A percentile compares a stretch with the other conserved stretches of the same genome.
These are phyloP conservation scores for Harpalus rubripes DNA, from an alignment of 2,888 invertebrate genomes.

Conservation along the genomic window DNA sequence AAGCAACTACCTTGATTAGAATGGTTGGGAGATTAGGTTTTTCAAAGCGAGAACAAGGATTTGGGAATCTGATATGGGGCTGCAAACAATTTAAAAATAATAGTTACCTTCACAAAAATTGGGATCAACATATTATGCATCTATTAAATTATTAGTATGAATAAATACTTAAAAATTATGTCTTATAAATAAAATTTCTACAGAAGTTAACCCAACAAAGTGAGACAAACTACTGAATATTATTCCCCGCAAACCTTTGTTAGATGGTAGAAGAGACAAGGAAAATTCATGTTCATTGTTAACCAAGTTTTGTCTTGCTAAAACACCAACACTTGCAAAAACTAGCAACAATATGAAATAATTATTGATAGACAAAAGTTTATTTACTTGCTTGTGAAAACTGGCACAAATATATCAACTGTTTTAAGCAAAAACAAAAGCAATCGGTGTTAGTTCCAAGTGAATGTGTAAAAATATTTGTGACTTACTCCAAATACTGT, in stretches of 20 bases:
- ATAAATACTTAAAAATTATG: slow-evolving; percentile 8
- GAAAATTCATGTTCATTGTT: slow-evolving; percentile 36
- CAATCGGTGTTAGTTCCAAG: slow-evolving; percentile 10
- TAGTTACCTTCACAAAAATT: slow-evolving; percentile 37
- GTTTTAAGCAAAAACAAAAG: slow-evolving; percentile 39
- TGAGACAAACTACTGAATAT: slow-evolving; percentile 18
- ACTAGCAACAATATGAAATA: slow-evolving; percentile 31
- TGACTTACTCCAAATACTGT: slow-evolving; percentile 62
- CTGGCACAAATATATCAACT: not conserved
- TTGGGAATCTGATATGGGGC: not conserved
- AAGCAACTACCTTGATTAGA: slow-evolving; percentile 13
- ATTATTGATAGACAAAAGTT: not conserved
- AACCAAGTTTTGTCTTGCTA: slow-evolving; percentile 33
- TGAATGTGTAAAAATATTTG: slow-evolving; percentile 39
- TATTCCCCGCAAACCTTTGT: slow-evolving; percentile 34
- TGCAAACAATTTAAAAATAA: slow-evolving; percentile 25
- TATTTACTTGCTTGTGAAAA: slow-evolving; percentile 33
- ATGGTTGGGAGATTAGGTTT: not conserved
- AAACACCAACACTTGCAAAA: slow-evolving; percentile 7
- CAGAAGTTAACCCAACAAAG: slow-evolving; percentile 13
- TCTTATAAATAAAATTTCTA: slow-evolving; percentile 25
- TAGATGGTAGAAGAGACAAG: slow-evolving; percentile 39
- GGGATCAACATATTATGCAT: slow-evolving; percentile 30
- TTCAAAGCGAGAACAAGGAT: not conserved
- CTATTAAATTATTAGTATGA: too few species aligned